phyloP scores from a whole-genome alignment of 1,140 invertebrate genomes.

The Dreissena polymorpha region DNA sequence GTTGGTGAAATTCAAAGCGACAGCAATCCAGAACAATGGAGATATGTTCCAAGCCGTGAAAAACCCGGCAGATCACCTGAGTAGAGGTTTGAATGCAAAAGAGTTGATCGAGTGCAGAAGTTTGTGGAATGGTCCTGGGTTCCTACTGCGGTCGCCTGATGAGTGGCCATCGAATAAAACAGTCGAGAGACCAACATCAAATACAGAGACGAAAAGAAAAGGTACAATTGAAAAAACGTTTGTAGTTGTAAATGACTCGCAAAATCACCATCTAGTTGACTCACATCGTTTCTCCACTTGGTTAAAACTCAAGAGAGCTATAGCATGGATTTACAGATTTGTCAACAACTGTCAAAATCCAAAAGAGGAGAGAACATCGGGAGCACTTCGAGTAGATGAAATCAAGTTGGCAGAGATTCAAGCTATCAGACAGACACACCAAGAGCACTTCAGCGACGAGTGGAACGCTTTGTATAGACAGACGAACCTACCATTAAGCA shows the following conservation, averaged over 20 bases:
- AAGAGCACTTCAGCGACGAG: too few relatives aligned
- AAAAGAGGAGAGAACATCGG: neutral
- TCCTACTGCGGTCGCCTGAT: neutral
- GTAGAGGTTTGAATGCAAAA: constrained; percentile 12
- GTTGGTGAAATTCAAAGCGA: too few relatives aligned
- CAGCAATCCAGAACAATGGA: constrained; percentile 50
- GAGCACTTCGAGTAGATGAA: constrained; percentile 1
- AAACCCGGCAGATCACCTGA: constrained; percentile 47
- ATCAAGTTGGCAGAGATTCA: too few relatives aligned
- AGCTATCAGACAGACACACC: too few relatives aligned
- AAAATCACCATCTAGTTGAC: constrained; percentile 4
- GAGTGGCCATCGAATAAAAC: constrained; percentile 20
- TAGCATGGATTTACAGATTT: constrained; percentile 22
- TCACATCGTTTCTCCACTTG: constrained; percentile 7
- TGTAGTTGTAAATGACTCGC: neutral
- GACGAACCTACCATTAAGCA: too few relatives aligned
- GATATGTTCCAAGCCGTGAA: constrained; percentile 35
- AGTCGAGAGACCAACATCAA: neutral
- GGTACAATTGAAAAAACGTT: neutral
- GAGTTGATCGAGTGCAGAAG: neutral
- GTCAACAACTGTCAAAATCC: neutral
- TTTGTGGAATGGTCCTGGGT: constrained; percentile 33
- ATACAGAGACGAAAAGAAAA: constrained; percentile 25
- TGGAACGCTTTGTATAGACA: too few relatives aligned
- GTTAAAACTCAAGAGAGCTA: neutral